Conservation (phyloP, 2,797 vertebrate species). For the Cirrhinus molitorella region DNA sequence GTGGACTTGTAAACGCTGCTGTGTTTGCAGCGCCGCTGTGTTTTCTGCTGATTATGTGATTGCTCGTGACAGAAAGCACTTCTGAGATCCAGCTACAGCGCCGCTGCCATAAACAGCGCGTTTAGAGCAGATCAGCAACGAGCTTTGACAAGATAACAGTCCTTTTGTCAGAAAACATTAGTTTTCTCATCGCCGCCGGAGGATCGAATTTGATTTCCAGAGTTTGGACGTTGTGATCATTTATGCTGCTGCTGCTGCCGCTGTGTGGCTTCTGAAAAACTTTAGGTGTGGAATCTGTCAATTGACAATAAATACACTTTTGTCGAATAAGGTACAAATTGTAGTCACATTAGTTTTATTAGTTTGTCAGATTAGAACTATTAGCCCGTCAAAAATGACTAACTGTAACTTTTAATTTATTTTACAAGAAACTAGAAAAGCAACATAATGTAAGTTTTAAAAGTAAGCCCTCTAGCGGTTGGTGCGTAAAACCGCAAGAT, state of each 20-base stretch:
- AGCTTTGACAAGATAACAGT: constrained; percentile 27
- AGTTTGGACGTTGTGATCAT: background rate
- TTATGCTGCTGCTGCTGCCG: background rate
- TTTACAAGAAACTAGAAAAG: too few species aligned
- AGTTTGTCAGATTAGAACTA: background rate
- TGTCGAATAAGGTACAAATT: background rate
- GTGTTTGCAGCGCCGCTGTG: background rate
- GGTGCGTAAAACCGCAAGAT: background rate
- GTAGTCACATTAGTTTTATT: background rate
- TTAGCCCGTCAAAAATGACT: background rate
- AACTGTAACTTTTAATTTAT: background rate
- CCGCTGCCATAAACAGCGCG: constrained; percentile 16
- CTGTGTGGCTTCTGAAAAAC: background rate
- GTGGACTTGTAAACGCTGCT: constrained; percentile 12
- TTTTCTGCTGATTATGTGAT: constrained; percentile 47
- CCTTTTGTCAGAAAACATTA: constrained; percentile 27
- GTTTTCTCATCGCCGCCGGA: background rate
- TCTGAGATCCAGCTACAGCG: constrained; percentile 19
- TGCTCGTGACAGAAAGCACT: constrained; percentile 37
- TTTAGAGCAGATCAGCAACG: constrained; percentile 15
- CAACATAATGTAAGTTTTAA: background rate
- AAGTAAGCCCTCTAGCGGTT: background rate
- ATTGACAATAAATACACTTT: too few species aligned
- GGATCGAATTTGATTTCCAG: background rate
- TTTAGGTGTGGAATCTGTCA: background rate